Percentiles rank a stretch among this genome's conserved stretches.
phyloP scores from a whole-genome alignment of 2,888 invertebrate genomes.

The Melinopterus prodromus region DNA sequence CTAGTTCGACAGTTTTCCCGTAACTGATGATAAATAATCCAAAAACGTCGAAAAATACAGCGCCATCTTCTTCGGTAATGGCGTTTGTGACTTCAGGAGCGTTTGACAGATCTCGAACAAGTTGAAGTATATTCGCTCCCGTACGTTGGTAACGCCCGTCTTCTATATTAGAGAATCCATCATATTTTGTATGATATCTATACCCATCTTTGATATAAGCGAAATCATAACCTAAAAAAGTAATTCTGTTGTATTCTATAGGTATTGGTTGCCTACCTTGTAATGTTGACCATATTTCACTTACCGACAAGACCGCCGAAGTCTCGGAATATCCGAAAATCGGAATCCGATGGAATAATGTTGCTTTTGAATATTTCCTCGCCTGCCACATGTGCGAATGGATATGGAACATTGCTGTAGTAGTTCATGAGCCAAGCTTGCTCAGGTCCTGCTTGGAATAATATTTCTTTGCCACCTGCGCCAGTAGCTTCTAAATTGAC shows the following conservation, averaged over 20 bases:
- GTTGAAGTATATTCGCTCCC: constrained; percentile 67
- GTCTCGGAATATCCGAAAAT: constrained; percentile 80
- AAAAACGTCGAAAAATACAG: constrained; percentile 51
- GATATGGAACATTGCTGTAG: constrained; percentile 64
- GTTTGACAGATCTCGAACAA: constrained; percentile 57
- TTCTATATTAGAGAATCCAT: constrained; percentile 64
- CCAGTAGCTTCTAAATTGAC: constrained; percentile 94
- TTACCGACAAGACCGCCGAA: constrained; percentile 69
- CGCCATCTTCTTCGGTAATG: constrained; percentile 38
- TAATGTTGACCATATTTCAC: too few species aligned
- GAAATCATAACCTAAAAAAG: constrained; percentile 66
- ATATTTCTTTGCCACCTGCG: constrained; percentile 87
- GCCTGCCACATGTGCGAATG: constrained; percentile 64
- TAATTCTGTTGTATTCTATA: background rate
- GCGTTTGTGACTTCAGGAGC: constrained; percentile 52
- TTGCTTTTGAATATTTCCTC: constrained; percentile 75
- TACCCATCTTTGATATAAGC: constrained; percentile 72
- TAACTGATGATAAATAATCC: constrained; percentile 51
- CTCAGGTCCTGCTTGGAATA: constrained; percentile 88
- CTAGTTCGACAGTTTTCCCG: constrained; percentile 39
- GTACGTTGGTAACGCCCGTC: constrained; percentile 70
- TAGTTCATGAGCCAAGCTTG: constrained; percentile 72
- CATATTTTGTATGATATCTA: constrained; percentile 71
- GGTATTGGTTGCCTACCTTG: background rate
- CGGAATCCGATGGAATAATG: constrained; percentile 81